phyloP scores from a whole-genome alignment of 2,888 invertebrate genomes.

The Mellilla xanthometata region DNA sequence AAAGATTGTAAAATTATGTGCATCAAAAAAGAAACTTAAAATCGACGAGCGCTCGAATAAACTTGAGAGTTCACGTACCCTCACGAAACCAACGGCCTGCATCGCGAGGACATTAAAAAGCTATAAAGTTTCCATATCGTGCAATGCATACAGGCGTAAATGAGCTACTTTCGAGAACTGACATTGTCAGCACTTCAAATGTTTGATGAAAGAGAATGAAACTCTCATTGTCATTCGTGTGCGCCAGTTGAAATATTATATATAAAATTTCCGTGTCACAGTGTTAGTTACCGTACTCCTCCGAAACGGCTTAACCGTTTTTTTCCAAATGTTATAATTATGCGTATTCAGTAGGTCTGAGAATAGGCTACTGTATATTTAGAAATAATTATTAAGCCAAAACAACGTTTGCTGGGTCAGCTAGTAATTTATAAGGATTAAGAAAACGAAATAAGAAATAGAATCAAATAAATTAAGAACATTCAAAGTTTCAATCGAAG shows the following conservation, averaged over 20 bases:
- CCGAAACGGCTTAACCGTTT: too few relatives aligned
- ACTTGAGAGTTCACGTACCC: slow-evolving; percentile 15
- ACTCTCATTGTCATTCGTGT: too few relatives aligned
- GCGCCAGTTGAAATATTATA: too few relatives aligned
- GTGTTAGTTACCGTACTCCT: too few relatives aligned
- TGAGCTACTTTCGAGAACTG: slow-evolving; percentile 4
- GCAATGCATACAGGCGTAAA: slow-evolving; percentile 5
- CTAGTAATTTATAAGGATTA: too few relatives aligned
- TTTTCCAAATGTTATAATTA: too few relatives aligned
- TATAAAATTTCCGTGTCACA: too few relatives aligned
- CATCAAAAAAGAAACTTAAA: slow-evolving; percentile 10
- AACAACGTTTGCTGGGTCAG: too few relatives aligned
- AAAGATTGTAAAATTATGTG: slow-evolving; percentile 2
- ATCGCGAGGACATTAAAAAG: slow-evolving; percentile 12
- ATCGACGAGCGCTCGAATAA: slow-evolving; percentile 8
- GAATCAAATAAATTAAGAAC: slow-evolving; percentile 23
- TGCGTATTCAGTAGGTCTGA: too few relatives aligned
- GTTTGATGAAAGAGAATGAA: too few relatives aligned
- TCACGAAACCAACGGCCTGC: slow-evolving; percentile 5
- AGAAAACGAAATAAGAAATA: slow-evolving; percentile 1
- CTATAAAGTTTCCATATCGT: slow-evolving; percentile 17
- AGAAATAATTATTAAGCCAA: too few relatives aligned
- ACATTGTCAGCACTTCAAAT: background rate
- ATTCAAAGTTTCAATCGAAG: slow-evolving; percentile 26
- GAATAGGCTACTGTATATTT: too few relatives aligned